Evolutionary conservation across 2,113 vertebrate genomes (phyloP), one percentile per base, ranked within the genome.

Genomic region (Puntigrus tetrazona): DNA sequence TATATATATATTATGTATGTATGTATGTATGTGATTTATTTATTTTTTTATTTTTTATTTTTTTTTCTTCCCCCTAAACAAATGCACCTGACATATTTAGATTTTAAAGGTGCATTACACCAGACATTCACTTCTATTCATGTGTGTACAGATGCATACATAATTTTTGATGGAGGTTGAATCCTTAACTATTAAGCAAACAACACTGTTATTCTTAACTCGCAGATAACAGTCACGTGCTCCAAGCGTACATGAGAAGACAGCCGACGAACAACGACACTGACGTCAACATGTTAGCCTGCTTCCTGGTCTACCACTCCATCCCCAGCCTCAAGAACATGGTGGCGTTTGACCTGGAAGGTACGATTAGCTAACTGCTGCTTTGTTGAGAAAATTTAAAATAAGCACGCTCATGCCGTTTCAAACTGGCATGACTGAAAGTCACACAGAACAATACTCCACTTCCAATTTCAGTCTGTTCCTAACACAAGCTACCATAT

Each of bases 251-350:
- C 90, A 91, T 98, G 86, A 95, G 88, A 0, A 93, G 94, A 1
- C 94, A 95, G 90, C 88, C 91, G 36, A 87, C 92, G 0, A 92
- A 93, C 4, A 93, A 93, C 2, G 91, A 90, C 13, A 11, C 91
- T 0, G 94, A 95, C 25, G 92, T 93, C 14, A 92, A 89, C 87
- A 94, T 95, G 94, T 90, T 99, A 91, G 96, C 97, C 41, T 97
- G 96, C 88, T 98, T 98, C 90, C 93, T 99, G 1, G 94, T 97
- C 36, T 99, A 98, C 91, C 95, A 97, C 87, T 96, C 97, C 0
- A 92, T 98, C 83, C 97, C 96, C 0, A 95, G 93, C 0, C 95
- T 95, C 0, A 92, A 87, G 47, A 96, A 94, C 88, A 92, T 96
- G 83, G 89, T 92, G 0, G 90, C 93, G 6, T 88, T 92, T 34